These are phyloP conservation scores for Eublepharis macularius DNA, from an alignment of 2,113 vertebrate genomes.

Conservation along the genomic window DNA sequence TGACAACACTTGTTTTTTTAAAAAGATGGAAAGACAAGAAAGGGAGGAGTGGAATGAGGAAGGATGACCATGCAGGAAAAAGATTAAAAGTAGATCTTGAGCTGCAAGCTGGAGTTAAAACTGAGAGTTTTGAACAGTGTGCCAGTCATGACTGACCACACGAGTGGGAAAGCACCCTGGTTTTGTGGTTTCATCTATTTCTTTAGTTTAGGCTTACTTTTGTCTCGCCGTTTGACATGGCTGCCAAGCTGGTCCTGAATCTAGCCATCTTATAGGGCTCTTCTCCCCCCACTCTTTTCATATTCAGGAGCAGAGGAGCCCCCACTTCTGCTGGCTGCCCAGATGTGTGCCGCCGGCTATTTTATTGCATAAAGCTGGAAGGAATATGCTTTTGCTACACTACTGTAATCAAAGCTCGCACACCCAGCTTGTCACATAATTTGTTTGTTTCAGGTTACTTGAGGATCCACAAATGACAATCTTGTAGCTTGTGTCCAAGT, in stretches of 20 bases:
- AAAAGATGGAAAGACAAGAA: neutral
- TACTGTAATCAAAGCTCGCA: neutral
- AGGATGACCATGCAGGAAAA: neutral
- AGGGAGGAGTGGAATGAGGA: too few species aligned
- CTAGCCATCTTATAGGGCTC: neutral
- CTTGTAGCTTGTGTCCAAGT: constrained; percentile 7
- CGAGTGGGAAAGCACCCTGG: neutral
- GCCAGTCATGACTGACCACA: neutral
- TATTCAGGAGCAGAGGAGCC: neutral
- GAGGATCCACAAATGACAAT: neutral
- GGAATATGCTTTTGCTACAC: neutral
- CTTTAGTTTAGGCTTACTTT: neutral
- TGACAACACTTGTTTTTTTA: neutral
- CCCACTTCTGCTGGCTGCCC: neutral
- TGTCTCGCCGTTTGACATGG: neutral
- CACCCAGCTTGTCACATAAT: neutral
- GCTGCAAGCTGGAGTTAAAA: neutral
- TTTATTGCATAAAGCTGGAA: constrained; percentile 4
- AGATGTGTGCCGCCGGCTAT: neutral
- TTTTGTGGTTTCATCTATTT: neutral
- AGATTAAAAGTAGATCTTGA: neutral
- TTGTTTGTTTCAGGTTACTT: constrained; percentile 13
- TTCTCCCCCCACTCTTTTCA: neutral
- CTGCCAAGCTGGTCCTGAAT: neutral
- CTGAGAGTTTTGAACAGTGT: neutral